phyloP scores from a whole-genome alignment of 2,888 invertebrate species.

The Hipparchia semele region DNA sequence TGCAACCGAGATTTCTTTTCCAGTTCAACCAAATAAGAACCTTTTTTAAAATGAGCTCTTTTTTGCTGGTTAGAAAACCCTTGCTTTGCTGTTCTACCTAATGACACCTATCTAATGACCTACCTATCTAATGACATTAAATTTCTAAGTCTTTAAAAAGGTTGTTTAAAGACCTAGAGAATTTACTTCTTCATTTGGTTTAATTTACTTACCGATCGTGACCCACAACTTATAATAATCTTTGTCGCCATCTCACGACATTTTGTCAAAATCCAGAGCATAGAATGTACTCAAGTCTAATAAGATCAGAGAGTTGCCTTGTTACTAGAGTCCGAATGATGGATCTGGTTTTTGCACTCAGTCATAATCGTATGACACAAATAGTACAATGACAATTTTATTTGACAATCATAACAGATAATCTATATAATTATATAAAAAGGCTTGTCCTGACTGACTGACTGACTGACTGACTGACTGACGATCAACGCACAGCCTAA shows the following conservation, averaged over 20 bases:
- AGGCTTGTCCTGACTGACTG: too few relatives aligned
- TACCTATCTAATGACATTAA: not conserved
- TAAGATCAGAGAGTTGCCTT: slow-evolving; percentile 53
- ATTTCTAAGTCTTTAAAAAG: not conserved
- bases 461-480: too few relatives aligned
- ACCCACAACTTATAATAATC: slow-evolving; percentile 59
- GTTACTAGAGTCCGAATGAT: not conserved
- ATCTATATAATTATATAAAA: too few relatives aligned
- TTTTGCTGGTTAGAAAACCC: not conserved
- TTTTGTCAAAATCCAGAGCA: slow-evolving; percentile 62
- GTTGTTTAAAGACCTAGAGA: slow-evolving; percentile 7
- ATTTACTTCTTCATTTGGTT: slow-evolving; percentile 28
- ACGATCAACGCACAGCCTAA: too few relatives aligned
- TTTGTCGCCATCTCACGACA: slow-evolving; percentile 69
- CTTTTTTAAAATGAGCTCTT: not conserved
- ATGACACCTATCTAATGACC: not conserved
- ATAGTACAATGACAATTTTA: not conserved
- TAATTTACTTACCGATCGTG: slow-evolving; percentile 50
- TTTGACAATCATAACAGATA: not conserved
- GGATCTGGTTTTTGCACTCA: not conserved
- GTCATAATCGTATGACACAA: too few relatives aligned
- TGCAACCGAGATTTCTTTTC: not conserved
- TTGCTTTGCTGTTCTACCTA: not conserved
- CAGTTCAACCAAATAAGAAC: not conserved
- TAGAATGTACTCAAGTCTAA: slow-evolving; percentile 52